Evolutionary conservation across 2,113 vertebrate genomes (phyloP), one percentile per base, ranked within the genome.

Genomic region (Plecotus auritus): DNA sequence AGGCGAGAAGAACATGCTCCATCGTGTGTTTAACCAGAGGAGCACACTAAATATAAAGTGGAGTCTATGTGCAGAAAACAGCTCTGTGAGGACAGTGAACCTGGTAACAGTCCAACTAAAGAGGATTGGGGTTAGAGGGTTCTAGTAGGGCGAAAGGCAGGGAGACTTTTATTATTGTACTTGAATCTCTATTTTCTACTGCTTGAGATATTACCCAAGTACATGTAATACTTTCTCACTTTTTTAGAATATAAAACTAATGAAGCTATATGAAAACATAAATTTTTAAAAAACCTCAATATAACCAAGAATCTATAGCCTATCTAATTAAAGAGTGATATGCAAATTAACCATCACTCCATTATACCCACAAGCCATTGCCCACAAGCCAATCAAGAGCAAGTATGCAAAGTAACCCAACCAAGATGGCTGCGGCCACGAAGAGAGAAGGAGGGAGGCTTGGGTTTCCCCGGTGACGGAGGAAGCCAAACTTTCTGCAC

Each of bases 1-100:
- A 8, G 28, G 4, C 1, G 32, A 13, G 11, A 40, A 9, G 2
- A 30, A 30, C 9, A 2, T 0, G 17, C 66, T 54, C 73, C n/a
- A 17, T 16, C 4, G 0, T 1, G 42, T 16, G 26, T 70, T 17
- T 28, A 30, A 42, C 23, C 30, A 8, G 5, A 51, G 9, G n/a
- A 22, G 20, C 5, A 1, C 3, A 23, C 51, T 17, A 17, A 51
- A 18, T 49, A 49, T 49, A 49, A 49, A 49, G 49, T 49, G 51
- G 51, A 51, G 7, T 37, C 67, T 7, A 18, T 1, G 1, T 1
- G 8, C 77, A 56, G 45, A 77, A 10, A 66, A 14, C 7, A 14
- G 76, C 54, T 40, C 28, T 13, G 30, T 4, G 30, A 35, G 11
- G 85, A 82, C 69, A 13, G 47, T 28, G 14, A 14, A 22, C 40